phyloP scores from a whole-genome alignment of 2,888 invertebrate species.

The Cataglyphis cursor region DNA sequence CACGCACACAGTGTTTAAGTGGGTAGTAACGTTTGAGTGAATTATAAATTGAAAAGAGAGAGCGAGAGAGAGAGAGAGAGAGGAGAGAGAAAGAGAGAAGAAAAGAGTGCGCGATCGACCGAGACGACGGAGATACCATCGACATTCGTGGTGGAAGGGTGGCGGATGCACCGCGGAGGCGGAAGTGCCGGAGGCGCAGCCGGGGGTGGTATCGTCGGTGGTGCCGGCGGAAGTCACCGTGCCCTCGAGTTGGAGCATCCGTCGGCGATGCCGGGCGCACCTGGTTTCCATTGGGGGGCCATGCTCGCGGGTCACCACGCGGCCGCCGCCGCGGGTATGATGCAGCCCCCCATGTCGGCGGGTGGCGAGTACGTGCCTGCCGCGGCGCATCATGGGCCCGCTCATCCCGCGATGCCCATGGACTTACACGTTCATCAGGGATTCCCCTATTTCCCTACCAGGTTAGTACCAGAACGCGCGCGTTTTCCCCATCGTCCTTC shows the following conservation, averaged over 20 bases:
- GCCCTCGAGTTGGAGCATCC: constrained; percentile 90
- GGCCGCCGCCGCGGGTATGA: constrained; percentile 89
- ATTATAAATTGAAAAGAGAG: not conserved
- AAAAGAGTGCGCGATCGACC: constrained; percentile 15
- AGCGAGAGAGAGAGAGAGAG: constrained; percentile 11
- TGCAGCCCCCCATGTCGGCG: constrained; percentile 87
- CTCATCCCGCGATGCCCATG: constrained; percentile 91
- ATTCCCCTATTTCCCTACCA: constrained; percentile 92
- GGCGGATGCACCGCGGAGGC: constrained; percentile 91
- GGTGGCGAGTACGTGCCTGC: constrained; percentile 75
- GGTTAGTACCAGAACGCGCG: constrained; percentile 48
- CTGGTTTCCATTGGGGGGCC: constrained; percentile 85
- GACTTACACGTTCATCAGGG: constrained; percentile 97
- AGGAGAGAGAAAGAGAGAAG: constrained; percentile 5
- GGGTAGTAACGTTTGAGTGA: constrained; percentile 45
- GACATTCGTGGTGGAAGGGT: constrained; percentile 84
- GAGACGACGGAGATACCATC: constrained; percentile 56
- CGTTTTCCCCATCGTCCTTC: not conserved
- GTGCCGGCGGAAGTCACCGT: constrained; percentile 80
- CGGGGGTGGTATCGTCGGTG: constrained; percentile 73
- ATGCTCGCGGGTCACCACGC: constrained; percentile 87
- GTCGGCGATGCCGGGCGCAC: constrained; percentile 87
- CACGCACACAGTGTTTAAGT: constrained; percentile 44
- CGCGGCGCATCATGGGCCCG: constrained; percentile 88
- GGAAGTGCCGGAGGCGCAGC: constrained; percentile 75